Percentiles rank a stretch among this genome's conserved stretches.
Conservation (phyloP, 2,113 vertebrate species). For the Prinia subflava region DNA sequence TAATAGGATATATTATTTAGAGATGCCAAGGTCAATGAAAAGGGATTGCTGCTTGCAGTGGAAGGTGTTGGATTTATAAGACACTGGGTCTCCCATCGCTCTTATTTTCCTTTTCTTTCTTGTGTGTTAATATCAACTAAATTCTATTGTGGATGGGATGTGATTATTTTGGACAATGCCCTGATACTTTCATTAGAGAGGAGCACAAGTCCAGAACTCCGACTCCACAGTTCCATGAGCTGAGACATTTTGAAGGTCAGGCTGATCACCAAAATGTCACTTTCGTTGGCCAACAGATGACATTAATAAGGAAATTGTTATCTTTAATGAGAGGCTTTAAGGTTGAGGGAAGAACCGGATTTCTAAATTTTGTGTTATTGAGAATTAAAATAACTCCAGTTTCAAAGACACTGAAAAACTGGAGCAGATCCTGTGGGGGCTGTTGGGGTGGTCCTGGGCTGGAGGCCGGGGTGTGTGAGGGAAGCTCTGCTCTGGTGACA, state of each 20-base stretch:
- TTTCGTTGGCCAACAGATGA: not conserved
- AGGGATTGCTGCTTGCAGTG: not conserved
- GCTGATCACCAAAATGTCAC: not conserved
- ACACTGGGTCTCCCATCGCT: not conserved
- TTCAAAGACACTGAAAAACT: not conserved
- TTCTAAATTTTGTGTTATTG: not conserved
- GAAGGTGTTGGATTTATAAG: not conserved
- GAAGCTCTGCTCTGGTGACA: not conserved
- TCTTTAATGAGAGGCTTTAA: not conserved
- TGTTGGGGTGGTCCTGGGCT: not conserved
- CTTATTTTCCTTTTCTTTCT: not conserved
- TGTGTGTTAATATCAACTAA: fast-evolving
- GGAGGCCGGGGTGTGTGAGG: not conserved
- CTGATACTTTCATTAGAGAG: not conserved
- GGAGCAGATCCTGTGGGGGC: not conserved
- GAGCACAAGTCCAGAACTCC: not conserved
- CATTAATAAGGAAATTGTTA: not conserved
- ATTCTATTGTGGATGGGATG: not conserved
- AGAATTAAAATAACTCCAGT: not conserved
- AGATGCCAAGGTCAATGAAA: not conserved
- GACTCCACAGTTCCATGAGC: not conserved
- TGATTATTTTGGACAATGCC: not conserved
- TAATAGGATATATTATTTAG: not conserved
- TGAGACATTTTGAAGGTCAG: not conserved
- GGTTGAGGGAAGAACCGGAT: not conserved